phyloP scores from a whole-genome alignment of 2,888 invertebrate genomes.

The Leptopilina drosophilae region DNA sequence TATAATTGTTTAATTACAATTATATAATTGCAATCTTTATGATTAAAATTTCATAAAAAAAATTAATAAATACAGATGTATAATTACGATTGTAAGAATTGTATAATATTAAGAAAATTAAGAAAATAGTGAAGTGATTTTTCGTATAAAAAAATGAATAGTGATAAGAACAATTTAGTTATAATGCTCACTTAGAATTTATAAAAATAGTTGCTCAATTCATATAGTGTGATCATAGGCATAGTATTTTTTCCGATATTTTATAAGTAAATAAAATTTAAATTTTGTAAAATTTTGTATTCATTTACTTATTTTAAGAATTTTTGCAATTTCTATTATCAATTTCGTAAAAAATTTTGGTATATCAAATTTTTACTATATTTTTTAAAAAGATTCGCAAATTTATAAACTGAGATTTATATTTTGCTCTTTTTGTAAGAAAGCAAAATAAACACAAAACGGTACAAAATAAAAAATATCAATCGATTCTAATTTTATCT shows the following conservation, averaged over 20 bases:
- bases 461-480: not conserved
- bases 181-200: constrained; percentile 23
- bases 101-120: not conserved
- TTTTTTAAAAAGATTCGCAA: not conserved
- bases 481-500: not conserved
- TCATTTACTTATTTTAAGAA: not conserved
- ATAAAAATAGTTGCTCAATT: constrained; percentile 6
- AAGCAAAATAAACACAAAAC: not conserved
- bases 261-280: not conserved
- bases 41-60: too few species aligned
- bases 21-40: too few species aligned
- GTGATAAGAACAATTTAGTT: not conserved
- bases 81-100: too few species aligned
- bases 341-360: too few species aligned
- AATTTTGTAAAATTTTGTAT: not conserved
- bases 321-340: too few species aligned
- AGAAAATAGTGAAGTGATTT: not conserved
- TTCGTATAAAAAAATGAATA: not conserved
- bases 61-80: too few species aligned
- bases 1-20: too few species aligned
- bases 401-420: constrained; percentile 4
- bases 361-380: too few species aligned
- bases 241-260: not conserved
- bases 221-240: not conserved
- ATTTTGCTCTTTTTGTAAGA: not conserved